Base-by-base conservation (phyloP, 2,797 vertebrate genomes). In the Scomberomorus guttatus region DNA sequence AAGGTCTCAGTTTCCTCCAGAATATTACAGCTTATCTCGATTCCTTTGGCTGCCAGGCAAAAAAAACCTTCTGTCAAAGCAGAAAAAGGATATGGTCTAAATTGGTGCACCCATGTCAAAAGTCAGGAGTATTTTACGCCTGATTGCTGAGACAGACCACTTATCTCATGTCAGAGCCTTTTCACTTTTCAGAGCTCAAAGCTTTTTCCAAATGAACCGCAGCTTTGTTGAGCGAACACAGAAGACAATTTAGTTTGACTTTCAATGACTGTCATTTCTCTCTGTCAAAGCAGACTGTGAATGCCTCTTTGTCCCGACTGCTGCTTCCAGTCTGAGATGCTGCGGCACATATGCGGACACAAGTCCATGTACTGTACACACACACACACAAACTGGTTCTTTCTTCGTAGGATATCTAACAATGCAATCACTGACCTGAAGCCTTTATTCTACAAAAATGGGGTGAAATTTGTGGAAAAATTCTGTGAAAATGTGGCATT, bases 151-250 rank as follows among this genome's bases (percentile, higher is more conserved):
- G 71, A 70, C 22, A 3, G 81, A 81, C 68, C 81, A 84, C 78
- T 90, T 89, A 89, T 91, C 88, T 89, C 75, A 10, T 37, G 84
- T 80, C 79, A 78, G 82, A 65, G 72, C 25, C 84, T 82, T 82
- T 83, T 87, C 60, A 79, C 81, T 65, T 64, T 61, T 82, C 77
- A 50, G 63, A 82, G 83, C 84, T 90, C 87, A 87, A 84, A 92
- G 89, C 79, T 20, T 50, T 18, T 18, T 51, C 56, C 57, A 86
- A 72, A 77, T 82, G 75, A 93, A 84, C 65, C 70, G 7, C 29
- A 76, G 87, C 90, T 91, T 93, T 94, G 92, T 92, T 66, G 77
- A 73, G 73, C 8, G 52, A 76, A 87, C 74, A 75, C 34, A 69
- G 70, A 14, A 68, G 80, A 80, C 69, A 51, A 59, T 89, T 90